Percentiles rank a stretch among this genome's conserved stretches.
Evolutionary conservation across 2,113 vertebrate genomes (phyloP).

Genomic region (Tyrannus savana): DNA sequence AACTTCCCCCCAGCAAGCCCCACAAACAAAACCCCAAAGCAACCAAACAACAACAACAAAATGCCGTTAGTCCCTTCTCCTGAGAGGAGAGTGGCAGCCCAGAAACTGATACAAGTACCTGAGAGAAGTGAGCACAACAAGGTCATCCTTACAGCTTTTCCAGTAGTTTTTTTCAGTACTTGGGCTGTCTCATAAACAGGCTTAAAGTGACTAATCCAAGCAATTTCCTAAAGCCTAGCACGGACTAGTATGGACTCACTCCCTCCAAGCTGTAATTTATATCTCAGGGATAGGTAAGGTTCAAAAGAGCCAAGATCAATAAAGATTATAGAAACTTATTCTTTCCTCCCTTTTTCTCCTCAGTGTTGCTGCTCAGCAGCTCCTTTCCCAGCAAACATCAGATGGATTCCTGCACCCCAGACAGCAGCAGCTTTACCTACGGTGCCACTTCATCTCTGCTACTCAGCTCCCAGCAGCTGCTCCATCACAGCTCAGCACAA

Average conservation of each 20-base stretch:
- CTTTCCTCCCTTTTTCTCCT: neutral
- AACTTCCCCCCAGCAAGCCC: neutral
- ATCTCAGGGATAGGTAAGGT: neutral
- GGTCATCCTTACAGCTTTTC: too few species aligned
- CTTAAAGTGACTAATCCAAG: too few species aligned
- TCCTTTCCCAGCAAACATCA: neutral
- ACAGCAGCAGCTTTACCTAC: neutral
- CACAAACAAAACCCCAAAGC: neutral
- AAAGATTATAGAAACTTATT: neutral
- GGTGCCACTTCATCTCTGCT: neutral
- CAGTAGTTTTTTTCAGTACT: neutral
- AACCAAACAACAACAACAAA: too few species aligned
- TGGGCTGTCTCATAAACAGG: neutral
- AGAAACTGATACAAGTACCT: neutral
- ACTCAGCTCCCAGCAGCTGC: neutral
- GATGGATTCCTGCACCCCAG: neutral
- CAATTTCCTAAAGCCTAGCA: neutral
- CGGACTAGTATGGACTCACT: neutral
- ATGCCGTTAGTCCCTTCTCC: neutral
- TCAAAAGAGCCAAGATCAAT: neutral
- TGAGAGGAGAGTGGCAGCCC: neutral
- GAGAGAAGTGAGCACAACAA: neutral
- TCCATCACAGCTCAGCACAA: neutral
- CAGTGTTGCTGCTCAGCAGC: neutral
- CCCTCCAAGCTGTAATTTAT: neutral